phyloP scores from a whole-genome alignment of 2,113 vertebrate genomes.

The Menidia beryllina region DNA sequence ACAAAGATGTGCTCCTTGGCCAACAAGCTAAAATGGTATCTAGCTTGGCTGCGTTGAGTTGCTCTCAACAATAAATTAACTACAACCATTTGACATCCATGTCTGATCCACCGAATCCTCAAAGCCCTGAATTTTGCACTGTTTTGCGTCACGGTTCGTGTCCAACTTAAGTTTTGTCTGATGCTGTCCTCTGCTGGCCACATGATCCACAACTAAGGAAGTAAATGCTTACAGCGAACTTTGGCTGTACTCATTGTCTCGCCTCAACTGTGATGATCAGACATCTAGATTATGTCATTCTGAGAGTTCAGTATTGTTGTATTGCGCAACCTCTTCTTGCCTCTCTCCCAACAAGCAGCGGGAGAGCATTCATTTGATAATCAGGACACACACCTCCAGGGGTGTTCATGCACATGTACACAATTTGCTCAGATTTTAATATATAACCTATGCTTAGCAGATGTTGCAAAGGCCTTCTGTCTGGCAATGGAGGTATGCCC shows the following conservation, averaged over 20 bases:
- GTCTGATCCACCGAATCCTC: too few species aligned
- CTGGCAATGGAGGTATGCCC: constrained; percentile 8
- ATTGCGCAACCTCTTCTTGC: constrained; percentile 1
- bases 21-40: too few species aligned
- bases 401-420: constrained; percentile 44
- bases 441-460: constrained; percentile 44
- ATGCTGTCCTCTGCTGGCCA: too few species aligned
- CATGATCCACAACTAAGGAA: background rate
- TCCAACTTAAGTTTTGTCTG: background rate
- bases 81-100: too few species aligned
- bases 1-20: too few species aligned
- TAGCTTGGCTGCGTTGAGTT: too few species aligned
- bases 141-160: background rate
- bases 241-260: background rate
- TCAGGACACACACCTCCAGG: constrained; percentile 49
- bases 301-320: background rate
- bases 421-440: constrained; percentile 41
- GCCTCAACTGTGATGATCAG: background rate
- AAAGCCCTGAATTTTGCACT: background rate
- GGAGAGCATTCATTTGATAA: constrained; percentile 40
- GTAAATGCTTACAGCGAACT: too few species aligned
- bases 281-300: background rate
- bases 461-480: constrained; percentile 51
- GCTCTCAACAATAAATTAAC: too few species aligned
- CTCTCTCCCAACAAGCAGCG: constrained; percentile 33